A percentile compares a stretch with the other conserved stretches of the same genome.
These are phyloP conservation scores for Dicyrtomina minuta DNA, from an alignment of 2,888 invertebrate species.

Conservation along the genomic window DNA sequence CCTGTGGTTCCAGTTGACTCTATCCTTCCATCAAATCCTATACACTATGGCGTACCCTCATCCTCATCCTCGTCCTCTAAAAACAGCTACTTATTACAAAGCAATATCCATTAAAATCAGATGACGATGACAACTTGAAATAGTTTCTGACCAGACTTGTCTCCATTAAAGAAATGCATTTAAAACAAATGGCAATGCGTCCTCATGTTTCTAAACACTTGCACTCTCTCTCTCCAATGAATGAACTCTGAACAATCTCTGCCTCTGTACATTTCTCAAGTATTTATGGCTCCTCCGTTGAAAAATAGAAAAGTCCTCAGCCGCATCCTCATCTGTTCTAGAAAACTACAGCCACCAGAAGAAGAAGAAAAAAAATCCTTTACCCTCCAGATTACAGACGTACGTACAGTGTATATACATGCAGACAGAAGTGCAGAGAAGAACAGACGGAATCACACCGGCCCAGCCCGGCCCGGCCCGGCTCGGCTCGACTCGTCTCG, in stretches of 20 bases:
- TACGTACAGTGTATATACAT: neutral
- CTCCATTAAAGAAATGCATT: constrained; percentile 12
- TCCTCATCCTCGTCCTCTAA: too few relatives aligned
- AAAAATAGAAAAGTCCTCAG: too few relatives aligned
- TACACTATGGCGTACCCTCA: neutral
- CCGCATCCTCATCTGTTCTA: too few relatives aligned
- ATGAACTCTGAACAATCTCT: constrained; percentile 3
- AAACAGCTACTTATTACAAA: neutral
- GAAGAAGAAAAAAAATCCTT: neutral
- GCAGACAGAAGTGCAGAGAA: neutral
- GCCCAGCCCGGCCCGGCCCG: too few relatives aligned
- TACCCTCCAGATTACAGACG: neutral
- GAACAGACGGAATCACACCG: neutral
- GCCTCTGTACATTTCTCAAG: too few relatives aligned
- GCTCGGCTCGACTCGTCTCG: too few relatives aligned
- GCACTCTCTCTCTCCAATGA: constrained; percentile 21
- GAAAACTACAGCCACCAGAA: too few relatives aligned
- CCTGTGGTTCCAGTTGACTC: neutral
- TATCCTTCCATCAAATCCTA: neutral
- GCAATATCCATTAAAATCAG: constrained; percentile 13
- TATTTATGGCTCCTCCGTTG: too few relatives aligned
- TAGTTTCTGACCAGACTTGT: constrained; percentile 24
- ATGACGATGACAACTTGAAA: constrained; percentile 23
- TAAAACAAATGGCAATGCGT: constrained; percentile 24
- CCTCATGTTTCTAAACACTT: constrained; percentile 25